phyloP scores from a whole-genome alignment of 1,140 invertebrate species.

The Diabrotica virgifera region DNA sequence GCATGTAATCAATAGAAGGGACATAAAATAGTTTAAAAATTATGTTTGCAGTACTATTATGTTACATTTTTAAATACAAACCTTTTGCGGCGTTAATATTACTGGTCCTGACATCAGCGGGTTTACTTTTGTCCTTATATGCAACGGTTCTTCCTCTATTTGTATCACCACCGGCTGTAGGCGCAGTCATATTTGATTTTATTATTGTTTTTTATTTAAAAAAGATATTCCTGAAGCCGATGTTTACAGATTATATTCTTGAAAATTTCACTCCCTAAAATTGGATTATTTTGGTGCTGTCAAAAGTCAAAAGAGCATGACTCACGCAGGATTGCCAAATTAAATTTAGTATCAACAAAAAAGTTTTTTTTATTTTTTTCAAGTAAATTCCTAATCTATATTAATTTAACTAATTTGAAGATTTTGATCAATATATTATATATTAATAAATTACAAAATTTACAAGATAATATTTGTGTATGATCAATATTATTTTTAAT shows the following conservation, averaged over 20 bases:
- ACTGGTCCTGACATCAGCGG: conserved; percentile 87
- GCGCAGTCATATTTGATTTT: conserved; percentile 44
- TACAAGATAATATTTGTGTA: no score
- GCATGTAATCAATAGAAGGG: no score
- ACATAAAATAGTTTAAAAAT: no score
- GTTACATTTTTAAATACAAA: conserved; percentile 49
- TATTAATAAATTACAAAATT: no score
- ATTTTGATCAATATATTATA: no score
- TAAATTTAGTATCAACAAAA: no score
- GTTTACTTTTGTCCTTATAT: conserved; percentile 91
- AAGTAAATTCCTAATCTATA: no score
- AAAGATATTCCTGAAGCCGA: not conserved
- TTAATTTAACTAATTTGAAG: no score
- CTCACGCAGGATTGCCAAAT: no score
- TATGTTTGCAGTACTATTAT: not conserved
- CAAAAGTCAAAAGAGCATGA: not conserved
- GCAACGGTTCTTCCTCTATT: conserved; percentile 48
- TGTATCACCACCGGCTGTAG: conserved; percentile 44
- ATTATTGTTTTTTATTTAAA: conserved; percentile 17
- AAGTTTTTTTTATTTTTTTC: no score
- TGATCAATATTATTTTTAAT: no score
- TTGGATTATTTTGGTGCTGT: not conserved
- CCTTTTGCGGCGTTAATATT: conserved; percentile 99
- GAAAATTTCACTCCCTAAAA: not conserved
- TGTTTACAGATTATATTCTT: conserved; percentile 9